These are phyloP conservation scores for Penaeus monodon DNA, from an alignment of 2,888 invertebrate genomes.

Conservation along the genomic window DNA sequence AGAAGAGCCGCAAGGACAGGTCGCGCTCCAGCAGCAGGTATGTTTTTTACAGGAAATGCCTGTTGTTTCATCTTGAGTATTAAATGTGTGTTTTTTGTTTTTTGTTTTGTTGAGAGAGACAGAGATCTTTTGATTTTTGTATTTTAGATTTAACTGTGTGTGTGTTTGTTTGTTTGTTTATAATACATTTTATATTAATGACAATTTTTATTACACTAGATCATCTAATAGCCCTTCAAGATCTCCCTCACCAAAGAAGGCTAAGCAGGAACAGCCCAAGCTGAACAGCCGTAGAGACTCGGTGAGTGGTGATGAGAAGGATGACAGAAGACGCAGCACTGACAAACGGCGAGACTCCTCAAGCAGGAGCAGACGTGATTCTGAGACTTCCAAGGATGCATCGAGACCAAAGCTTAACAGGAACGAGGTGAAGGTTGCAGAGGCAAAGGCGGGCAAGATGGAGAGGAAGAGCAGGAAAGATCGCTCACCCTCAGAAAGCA, in stretches of 20 bases:
- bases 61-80: neutral
- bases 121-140: neutral
- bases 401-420: neutral
- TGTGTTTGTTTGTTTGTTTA: neutral
- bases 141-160: no score
- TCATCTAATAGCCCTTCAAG: conserved; percentile 14
- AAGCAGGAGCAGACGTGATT: no score
- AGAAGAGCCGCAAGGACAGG: conserved; percentile 30
- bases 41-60: neutral
- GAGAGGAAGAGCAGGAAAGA: conserved; percentile 9
- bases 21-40: conserved; percentile 33
- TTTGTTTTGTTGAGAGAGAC: no score
- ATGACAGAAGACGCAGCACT: neutral
- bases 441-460: neutral
- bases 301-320: neutral
- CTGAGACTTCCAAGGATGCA: conserved; percentile 7
- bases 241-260: conserved; percentile 27
- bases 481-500: neutral
- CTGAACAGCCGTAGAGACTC: no score
- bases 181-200: neutral
- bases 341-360: neutral
- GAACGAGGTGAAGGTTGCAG: neutral
- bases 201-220: neutral
- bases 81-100: neutral
- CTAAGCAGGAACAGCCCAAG: neutral